Evolutionary conservation across 2,888 invertebrate genomes (phyloP), one percentile per base, ranked within the genome.

Genomic region (Unio delphinus): DNA sequence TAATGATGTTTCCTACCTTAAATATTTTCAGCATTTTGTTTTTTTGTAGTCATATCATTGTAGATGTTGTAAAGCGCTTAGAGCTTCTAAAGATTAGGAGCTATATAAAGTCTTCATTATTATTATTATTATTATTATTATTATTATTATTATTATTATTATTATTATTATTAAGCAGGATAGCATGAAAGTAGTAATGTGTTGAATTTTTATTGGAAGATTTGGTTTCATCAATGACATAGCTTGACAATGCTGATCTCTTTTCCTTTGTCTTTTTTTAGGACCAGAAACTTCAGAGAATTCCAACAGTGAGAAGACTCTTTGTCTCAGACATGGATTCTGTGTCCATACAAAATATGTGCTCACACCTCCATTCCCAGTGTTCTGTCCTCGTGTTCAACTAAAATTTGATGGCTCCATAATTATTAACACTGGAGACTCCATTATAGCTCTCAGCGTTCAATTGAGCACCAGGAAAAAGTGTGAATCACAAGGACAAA

Each of bases 281-380:
- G 72, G 56, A 54, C 26, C 71, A 71, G 69, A 67, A 30, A 63
- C 64, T 45, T 58, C 63, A 65, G 68, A 69, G 30, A 68, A 64
- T 28, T 45, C 68, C 15, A 68, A 60, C 20, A 56, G 70, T 55
- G 79, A 78, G 58, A 74, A 65, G 45, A 64, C 75, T 18, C 55
- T 77, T 26, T 98, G 98, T 88, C 91, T 96, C 70, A 94, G 94
- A 86, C 97, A 98, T 89, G 96, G 96, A 87, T 94, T 96, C 81
- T 96, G 96, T 63, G 93, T 97, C 78, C 97, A 98, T 90, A 96
- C 96, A 80, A 95, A 95, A 88, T 96, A 96, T 89, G 95, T 95
- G 87, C 94, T 96, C 82, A 95, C 95, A n/a, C 88, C 88, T 63
- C 89, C 89, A n/a, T 89, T 88, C 73, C 89, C 89, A 15, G 80